Evolutionary conservation across 2,113 vertebrate genomes (phyloP), one percentile per base, ranked within the genome.

Genomic region (Ascaphus truei): DNA sequence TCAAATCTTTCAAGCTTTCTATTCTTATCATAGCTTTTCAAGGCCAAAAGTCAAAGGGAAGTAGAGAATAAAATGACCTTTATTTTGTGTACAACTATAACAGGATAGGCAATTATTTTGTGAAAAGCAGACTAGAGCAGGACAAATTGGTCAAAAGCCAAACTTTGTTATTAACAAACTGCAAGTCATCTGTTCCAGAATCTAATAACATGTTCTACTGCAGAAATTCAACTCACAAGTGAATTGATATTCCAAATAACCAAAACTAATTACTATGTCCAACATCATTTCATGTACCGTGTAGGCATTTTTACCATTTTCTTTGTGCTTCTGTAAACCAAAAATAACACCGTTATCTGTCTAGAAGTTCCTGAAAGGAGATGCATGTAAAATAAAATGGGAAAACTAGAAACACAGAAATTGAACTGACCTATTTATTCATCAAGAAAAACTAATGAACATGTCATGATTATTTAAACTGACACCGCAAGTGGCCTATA

Each of bases 101-200:
- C 34, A 41, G 26, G 29, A 30, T 26, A 56, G 26, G 51, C 63
- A 66, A 66, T 66, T 56, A 67, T 57, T 67, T 51, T 67, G 27
- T 56, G 37, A 67, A 67, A 67, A 56, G 52, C 26, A 56, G 36
- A 15, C 25, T 45, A 67, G 26, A 55, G 36, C 34, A 43, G 53
- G 36, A 27, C 20, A 67, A 56, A 68, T 68, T 68, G 29, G 18
- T 68, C 39, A 58, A 18, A 57, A 68, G 53, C 53, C 64, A 68
- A 48, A 68, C 5, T 57, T 58, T 12, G 63, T 45, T 31, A 56
- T 56, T 66, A 66, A 43, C 62, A 55, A 66, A 37, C 50, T 55
- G 29, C 39, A 57, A 57, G 39, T 58, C 20, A 34, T 68, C 18
- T 36, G 7, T 23, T 29, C 20, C 20, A 47, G 12, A 56, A 43